Evolutionary conservation across 2,888 invertebrate genomes (phyloP), one percentile per base, ranked within the genome.

Genomic region (Agrochola lota): DNA sequence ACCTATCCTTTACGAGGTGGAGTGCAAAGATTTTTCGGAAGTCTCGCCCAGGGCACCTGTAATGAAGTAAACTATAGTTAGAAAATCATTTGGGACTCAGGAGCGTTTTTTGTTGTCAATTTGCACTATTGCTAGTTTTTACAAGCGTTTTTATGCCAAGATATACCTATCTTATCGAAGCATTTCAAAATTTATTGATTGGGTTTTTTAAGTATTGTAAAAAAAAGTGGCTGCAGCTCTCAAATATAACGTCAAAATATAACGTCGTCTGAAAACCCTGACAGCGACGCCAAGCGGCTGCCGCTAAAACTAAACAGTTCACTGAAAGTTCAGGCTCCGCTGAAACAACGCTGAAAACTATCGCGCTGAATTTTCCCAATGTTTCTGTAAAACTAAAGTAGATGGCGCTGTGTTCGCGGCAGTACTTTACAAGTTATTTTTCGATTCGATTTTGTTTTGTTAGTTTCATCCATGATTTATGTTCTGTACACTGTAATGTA

Each of bases 261-360:
- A 23, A 11, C n/a, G 4, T 35, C 59, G n/a, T 35, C 35, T 12
- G 59, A 69, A 69, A 69, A 59, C 11, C 15, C 20, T 60, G 12
- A 67, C 43, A 78, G 88, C 82, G 90, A 75, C 88, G 72, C 86
- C 86, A 76, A 68, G 81, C 88, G 91, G 87, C 71, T 75, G 77
- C 49, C 12, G 1, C 9, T 7, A 0, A 78, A 79, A 90, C 80
- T 88, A 78, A 43, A n/a, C 7, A 9, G 20, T 63, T 15, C 55
- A 72, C 80, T 80, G 80, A 59, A 71, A 85, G 74, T 76, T 80
- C 71, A 66, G 35, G 35, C 71, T 52, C 52, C 80, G 71, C 52
- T 77, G 59, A 77, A 82, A 68, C 83, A 15, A 15, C 66, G 59
- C 78, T 69, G 66, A 79, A 77, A 70, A 49, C 30, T 23, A 35